Base-by-base conservation (phyloP, 2,888 invertebrate genomes). In the Himalopsyche tibetana region DNA sequence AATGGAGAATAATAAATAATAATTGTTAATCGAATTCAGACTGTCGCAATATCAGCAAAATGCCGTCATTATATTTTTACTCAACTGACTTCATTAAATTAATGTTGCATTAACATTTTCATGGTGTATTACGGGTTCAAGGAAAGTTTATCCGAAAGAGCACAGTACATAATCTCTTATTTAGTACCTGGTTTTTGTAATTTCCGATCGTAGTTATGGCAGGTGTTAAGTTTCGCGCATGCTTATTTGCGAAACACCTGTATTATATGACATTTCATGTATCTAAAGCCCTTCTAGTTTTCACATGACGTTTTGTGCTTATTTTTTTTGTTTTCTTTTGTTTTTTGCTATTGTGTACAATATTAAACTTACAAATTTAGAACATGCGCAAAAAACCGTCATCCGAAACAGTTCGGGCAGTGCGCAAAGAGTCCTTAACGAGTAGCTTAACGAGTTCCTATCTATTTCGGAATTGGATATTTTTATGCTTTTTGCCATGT, bases 1-100 rank as follows among this genome's bases (percentile, higher is more conserved):
- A 74, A 74, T 74, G 74, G 74, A 38, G 74, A 38, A 74, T 74
- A 74, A 74, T 74, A 74, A 74, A 74, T 74, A 74, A 74, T 74
- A 74, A 38, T 74, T 74, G 12, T 74, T 74, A 74, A 74, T 74
- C 36, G 36, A 74, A 74, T 74, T 4, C 74, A 36, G 5, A 36
- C 38, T 74, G 38, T 74, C 36, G 74, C 36, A 74, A 74, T 38
- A 74, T 74, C 74, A 5, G 74, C 36, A 3, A 74, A 74, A 63
- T 63, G 74, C 36, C 74, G 36, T 38, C 63, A 28, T 28, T 63
- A 63, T 63, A 63, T 28, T 63, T n/a, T 19, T 63, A 19, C 63
- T 28, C 28, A 63, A 63, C 63, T 63, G 28, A 63, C 28, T 63
- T 63, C 63, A 28, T 63, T 63, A 63, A 63, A 15, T 51, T 51